phyloP scores from a whole-genome alignment of 2,797 vertebrate genomes.

The Molossus alvarezi region DNA sequence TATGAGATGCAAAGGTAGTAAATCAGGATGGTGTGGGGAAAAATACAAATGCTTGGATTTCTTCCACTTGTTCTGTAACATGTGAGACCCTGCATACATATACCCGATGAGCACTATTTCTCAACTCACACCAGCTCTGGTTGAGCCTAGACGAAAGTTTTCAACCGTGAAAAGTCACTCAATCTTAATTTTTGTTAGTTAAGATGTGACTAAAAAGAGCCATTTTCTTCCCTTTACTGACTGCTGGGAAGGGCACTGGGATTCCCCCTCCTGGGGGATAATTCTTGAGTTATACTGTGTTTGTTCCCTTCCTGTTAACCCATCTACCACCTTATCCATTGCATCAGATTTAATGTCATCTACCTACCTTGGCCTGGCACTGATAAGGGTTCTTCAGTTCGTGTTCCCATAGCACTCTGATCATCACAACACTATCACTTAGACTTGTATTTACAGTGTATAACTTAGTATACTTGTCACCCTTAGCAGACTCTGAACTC shows the following conservation, averaged over 20 bases:
- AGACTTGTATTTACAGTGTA: not conserved
- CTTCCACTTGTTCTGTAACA: not conserved
- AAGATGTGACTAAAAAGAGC: not conserved
- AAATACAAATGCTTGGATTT: not conserved
- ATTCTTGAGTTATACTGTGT: not conserved
- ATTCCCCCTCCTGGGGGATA: not conserved
- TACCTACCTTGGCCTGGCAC: not conserved
- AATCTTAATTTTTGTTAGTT: not conserved
- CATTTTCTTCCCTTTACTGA: not conserved
- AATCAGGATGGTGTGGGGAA: not conserved
- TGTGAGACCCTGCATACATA: not conserved
- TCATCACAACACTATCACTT: not conserved
- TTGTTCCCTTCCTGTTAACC: not conserved
- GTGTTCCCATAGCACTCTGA: not conserved
- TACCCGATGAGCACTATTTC: not conserved
- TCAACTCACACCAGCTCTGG: not conserved
- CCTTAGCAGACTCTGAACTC: not conserved
- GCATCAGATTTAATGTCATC: not conserved
- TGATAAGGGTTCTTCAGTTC: not conserved
- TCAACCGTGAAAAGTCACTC: not conserved
- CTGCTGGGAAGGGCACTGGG: not conserved
- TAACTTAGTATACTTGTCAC: not conserved
- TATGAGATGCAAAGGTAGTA: not conserved
- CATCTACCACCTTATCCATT: rapidly evolving
- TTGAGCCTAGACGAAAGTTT: not conserved